A percentile compares a stretch with the other conserved stretches of the same genome.
Conservation (phyloP, 2,888 invertebrate genomes). For the Belgica antarctica region DNA sequence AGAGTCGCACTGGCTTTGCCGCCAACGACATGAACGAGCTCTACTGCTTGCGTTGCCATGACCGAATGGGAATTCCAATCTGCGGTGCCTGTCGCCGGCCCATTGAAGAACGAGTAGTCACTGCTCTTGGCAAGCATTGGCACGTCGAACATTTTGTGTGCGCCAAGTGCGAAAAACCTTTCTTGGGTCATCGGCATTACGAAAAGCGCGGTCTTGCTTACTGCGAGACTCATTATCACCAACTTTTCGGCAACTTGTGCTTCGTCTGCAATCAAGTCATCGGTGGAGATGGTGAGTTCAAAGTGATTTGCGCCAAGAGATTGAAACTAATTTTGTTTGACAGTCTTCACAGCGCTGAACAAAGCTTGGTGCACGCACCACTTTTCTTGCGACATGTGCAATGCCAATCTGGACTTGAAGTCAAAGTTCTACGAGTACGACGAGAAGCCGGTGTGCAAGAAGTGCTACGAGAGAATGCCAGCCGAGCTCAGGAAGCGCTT, state of each 20-base stretch:
- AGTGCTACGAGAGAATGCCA: constrained; percentile 97
- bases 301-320: constrained; percentile 5
- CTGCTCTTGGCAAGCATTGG: constrained; percentile 97
- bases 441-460: constrained; percentile 96
- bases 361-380: constrained; percentile 99
- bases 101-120: constrained; percentile 97
- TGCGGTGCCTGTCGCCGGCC: constrained; percentile 99
- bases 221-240: constrained; percentile 98
- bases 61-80: constrained; percentile 99
- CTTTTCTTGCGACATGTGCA: constrained; percentile 96
- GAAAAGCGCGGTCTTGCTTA: constrained; percentile 98
- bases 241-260: constrained; percentile 97
- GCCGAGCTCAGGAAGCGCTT: constrained; percentile 88
- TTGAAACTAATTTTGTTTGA: constrained; percentile 30
- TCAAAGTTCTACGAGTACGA: constrained; percentile 99
- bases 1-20: constrained; percentile 83
- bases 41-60: constrained; percentile 96
- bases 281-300: constrained; percentile 83
- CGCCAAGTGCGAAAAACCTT: constrained; percentile 99
- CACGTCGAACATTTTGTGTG: constrained; percentile 99
- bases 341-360: constrained; percentile 95
- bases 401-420: constrained; percentile 92
- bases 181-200: constrained; percentile 97
- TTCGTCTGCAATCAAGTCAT: constrained; percentile 99
- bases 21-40: constrained; percentile 92